These are phyloP conservation scores for Tyrannus savana DNA, from an alignment of 2,113 vertebrate species.

Conservation along the genomic window DNA sequence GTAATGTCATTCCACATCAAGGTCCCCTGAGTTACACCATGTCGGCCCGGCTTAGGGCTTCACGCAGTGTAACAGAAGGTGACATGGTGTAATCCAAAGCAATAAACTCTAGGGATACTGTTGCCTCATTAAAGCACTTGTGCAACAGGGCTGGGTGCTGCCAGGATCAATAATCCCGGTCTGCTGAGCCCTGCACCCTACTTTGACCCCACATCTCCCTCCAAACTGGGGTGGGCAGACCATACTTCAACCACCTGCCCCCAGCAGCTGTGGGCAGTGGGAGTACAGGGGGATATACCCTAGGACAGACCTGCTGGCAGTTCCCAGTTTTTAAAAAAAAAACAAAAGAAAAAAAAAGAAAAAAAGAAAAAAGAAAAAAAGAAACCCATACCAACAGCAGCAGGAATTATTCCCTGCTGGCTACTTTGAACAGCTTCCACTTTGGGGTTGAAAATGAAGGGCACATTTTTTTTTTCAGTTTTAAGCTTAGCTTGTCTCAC, in stretches of 20 bases:
- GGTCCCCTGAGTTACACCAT: neutral
- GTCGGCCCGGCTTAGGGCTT: neutral
- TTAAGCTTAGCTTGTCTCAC: neutral
- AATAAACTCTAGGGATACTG: neutral
- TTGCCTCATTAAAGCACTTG: neutral
- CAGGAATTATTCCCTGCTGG: neutral
- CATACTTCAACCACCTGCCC: fast-evolving
- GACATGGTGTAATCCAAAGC: neutral
- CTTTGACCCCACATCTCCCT: fast-evolving
- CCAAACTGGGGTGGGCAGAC: neutral
- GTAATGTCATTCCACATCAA: neutral
- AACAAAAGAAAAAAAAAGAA: neutral
- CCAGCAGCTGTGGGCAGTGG: fast-evolving
- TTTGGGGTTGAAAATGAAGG: neutral
- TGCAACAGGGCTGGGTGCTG: neutral
- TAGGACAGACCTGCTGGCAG: neutral
- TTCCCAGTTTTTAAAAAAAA: neutral
- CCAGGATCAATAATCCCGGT: fast-evolving
- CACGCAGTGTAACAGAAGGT: neutral
- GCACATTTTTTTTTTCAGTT: neutral
- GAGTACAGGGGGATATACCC: fast-evolving
- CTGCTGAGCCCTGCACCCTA: neutral
- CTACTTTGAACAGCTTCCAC: neutral
- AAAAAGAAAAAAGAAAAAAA: too few species aligned
- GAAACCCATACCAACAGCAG: neutral